Conservation (phyloP, 2,113 vertebrate genomes). For the Camelus dromedarius region DNA sequence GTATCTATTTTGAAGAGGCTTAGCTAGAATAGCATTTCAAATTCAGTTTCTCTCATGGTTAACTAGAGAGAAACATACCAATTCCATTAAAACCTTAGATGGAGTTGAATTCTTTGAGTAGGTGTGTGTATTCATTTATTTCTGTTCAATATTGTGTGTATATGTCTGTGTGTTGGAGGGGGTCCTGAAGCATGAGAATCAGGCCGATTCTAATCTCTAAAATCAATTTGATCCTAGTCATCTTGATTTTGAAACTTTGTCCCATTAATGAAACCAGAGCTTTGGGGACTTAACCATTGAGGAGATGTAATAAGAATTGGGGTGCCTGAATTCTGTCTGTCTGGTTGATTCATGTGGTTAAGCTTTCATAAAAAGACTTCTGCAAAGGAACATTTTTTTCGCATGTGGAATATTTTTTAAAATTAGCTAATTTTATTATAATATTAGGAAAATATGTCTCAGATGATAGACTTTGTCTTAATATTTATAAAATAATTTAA, state of each 20-base stretch:
- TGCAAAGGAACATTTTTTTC: slow-evolving; percentile 70
- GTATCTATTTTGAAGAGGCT: slow-evolving; percentile 42
- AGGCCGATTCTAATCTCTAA: background rate
- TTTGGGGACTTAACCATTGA: background rate
- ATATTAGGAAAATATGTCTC: slow-evolving; percentile 69
- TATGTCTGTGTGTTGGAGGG: background rate
- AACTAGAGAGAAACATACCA: background rate
- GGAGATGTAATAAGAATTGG: background rate
- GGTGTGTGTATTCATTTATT: background rate
- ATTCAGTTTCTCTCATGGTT: slow-evolving; percentile 1
- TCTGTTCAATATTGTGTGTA: background rate
- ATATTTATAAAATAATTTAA: slow-evolving; percentile 67
- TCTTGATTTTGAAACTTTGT: slow-evolving; percentile 34
- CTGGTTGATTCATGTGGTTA: slow-evolving; percentile 24
- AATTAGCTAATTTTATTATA: slow-evolving; percentile 78
- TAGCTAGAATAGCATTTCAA: background rate
- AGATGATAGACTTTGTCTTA: slow-evolving; percentile 42
- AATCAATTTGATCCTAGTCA: background rate
- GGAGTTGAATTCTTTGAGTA: background rate
- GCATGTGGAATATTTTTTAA: slow-evolving; percentile 72
- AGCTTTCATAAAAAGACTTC: background rate
- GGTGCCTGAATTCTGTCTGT: background rate
- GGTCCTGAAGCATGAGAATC: background rate
- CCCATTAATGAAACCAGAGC: slow-evolving; percentile 40
- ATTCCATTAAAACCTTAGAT: background rate